Base-by-base conservation (phyloP, 2,797 vertebrate species). In the Rhynchotus rufescens region DNA sequence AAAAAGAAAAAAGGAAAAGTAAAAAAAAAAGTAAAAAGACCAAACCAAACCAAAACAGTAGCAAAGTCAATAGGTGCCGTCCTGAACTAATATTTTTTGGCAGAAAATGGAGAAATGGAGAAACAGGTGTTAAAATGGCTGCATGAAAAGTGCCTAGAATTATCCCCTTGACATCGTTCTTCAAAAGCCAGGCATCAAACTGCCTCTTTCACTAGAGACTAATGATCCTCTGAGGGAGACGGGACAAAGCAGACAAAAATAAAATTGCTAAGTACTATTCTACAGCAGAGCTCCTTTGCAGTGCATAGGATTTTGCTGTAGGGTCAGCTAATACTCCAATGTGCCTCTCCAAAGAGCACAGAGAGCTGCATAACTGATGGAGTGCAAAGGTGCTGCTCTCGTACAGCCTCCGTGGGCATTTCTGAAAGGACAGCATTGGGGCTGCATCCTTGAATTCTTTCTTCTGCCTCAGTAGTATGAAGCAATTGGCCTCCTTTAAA, bases 101-200 rank as follows among this genome's bases (percentile, higher is more conserved):
- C 66, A 92, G 71, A 74, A 61, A 94, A 79, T 94, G 74, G 67
- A 95, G 76, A 89, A 95, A 91, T 36, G 36, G 36, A 36, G 36
- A 36, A 36, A 36, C 52, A 95, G 88, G 85, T 80, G 67, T 93
- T 97, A 61, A 86, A 89, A 65, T 79, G 62, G 49, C 34, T 92
- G 60, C 38, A 28, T 30, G 62, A 90, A 57, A 76, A 95, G 79
- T 54, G 62, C 61, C 30, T 92, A 25, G 80, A 93, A 88, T 92
- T 76, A 89, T 49, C 59, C 68, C 84, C 72, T 87, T 86, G 81
- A 90, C 47, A 38, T 44, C 5, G 20, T 86, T 89, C 73, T 93
- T 95, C 78, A 80, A 82, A 92, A 92, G 84, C 49, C 56, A 94
- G 82, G 72, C 84, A 90, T 89, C 80, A 82, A 82, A 85, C 30